These are phyloP conservation scores for Scaeva pyrastri DNA, from an alignment of 2,888 invertebrate genomes.

Conservation along the genomic window DNA sequence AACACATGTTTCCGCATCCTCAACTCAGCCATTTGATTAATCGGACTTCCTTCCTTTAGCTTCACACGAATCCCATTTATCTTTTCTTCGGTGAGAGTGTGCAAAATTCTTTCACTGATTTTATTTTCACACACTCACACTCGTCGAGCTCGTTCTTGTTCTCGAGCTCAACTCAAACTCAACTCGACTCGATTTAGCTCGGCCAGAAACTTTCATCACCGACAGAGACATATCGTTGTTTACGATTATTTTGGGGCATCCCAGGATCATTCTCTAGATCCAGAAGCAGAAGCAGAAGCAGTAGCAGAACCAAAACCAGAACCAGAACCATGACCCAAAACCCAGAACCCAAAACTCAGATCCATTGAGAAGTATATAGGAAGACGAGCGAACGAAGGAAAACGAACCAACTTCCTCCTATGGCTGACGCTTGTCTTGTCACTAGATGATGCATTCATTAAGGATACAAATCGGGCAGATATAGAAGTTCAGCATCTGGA, in stretches of 20 bases:
- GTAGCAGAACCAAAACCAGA: too few relatives aligned
- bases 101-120: conserved; percentile 38
- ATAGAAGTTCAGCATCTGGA: conserved; percentile 36
- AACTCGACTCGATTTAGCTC: not conserved
- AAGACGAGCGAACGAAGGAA: not conserved
- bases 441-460: conserved; percentile 63
- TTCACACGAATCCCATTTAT: conserved; percentile 47
- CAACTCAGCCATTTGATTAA: conserved; percentile 66
- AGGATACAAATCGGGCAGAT: conserved; percentile 53
- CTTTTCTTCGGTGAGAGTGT: conserved; percentile 33
- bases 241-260: conserved; percentile 18
- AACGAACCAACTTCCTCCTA: not conserved
- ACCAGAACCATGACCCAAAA: too few relatives aligned
- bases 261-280: too few relatives aligned
- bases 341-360: not conserved
- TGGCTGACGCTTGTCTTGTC: conserved; percentile 37
- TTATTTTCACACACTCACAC: conserved; percentile 17
- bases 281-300: too few relatives aligned
- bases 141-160: too few relatives aligned
- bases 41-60: conserved; percentile 45
- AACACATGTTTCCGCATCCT: conserved; percentile 70
- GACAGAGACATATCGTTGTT: conserved; percentile 51
- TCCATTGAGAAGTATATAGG: too few relatives aligned
- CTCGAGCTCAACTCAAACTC: too few relatives aligned
- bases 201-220: conserved; percentile 45